phyloP scores from a whole-genome alignment of 2,888 invertebrate species.

The Agrotis segetum region DNA sequence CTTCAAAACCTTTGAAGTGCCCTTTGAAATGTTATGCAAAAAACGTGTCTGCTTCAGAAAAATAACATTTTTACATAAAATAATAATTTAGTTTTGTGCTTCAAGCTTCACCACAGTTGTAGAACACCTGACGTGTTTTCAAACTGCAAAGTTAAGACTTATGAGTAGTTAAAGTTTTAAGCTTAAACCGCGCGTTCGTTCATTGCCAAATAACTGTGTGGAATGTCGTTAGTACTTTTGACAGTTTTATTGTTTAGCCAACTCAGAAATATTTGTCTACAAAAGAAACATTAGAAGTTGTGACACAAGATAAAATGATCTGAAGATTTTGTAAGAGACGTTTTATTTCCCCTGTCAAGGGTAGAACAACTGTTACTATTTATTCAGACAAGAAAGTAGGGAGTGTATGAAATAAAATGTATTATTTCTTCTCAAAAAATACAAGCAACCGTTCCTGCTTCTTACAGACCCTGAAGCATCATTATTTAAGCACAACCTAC shows the following conservation, averaged over 20 bases:
- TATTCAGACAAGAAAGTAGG: not conserved
- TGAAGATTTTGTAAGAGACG: slow-evolving; percentile 22
- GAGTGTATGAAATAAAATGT: not conserved
- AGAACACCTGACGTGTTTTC: slow-evolving; percentile 44
- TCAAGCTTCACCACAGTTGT: slow-evolving; percentile 16
- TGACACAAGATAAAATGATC: slow-evolving; percentile 13
- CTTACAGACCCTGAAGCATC: slow-evolving; percentile 37
- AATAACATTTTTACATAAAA: slow-evolving; percentile 20
- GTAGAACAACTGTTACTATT: slow-evolving; percentile 9
- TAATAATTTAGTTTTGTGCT: not conserved
- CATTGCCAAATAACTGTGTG: slow-evolving; percentile 31
- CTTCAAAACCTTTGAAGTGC: slow-evolving; percentile 41
- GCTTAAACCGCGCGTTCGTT: slow-evolving; percentile 21
- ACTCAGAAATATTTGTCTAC: slow-evolving; percentile 18
- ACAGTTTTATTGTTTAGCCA: slow-evolving; percentile 39
- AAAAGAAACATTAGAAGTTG: slow-evolving; percentile 5
- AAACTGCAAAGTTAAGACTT: slow-evolving; percentile 41
- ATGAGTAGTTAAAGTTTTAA: slow-evolving; percentile 33
- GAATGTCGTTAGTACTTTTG: slow-evolving; percentile 27
- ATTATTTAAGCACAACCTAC: slow-evolving; percentile 65
- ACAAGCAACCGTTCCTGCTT: not conserved
- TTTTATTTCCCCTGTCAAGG: slow-evolving; percentile 7
- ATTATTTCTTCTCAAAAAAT: not conserved
- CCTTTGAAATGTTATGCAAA: slow-evolving; percentile 21
- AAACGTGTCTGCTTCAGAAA: slow-evolving; percentile 8